Evolutionary conservation across 2,113 vertebrate genomes (phyloP).

Genomic region (Ceuthmochares aereus): DNA sequence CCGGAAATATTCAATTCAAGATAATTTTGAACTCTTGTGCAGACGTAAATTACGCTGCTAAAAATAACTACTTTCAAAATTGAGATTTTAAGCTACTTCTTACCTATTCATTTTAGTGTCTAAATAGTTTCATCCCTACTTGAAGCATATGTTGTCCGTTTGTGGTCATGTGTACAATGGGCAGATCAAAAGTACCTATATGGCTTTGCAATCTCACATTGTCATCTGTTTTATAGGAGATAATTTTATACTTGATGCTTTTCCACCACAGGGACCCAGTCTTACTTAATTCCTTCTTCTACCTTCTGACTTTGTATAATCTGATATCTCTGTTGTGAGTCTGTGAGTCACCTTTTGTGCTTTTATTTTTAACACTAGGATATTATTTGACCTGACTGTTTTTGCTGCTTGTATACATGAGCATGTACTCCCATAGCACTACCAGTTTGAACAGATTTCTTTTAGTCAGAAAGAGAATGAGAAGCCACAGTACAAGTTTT

Average conservation of each 20-base stretch:
- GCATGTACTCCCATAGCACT: neutral
- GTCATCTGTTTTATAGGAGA: neutral
- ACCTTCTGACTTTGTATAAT: neutral
- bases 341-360: neutral
- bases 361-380: neutral
- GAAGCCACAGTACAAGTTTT: neutral
- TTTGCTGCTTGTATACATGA: neutral
- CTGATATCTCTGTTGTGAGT: fast-evolving
- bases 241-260: neutral
- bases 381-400: neutral
- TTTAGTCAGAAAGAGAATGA: neutral
- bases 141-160: neutral
- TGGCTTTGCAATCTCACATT: neutral
- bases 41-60: neutral
- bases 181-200: neutral
- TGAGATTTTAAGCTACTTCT: neutral
- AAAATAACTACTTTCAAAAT: neutral
- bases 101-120: neutral
- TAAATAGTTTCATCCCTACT: neutral
- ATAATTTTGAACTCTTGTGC: neutral
- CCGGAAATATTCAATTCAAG: neutral
- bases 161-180: neutral
- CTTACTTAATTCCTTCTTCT: neutral
- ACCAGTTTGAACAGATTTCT: neutral
- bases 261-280: neutral